These are phyloP conservation scores for Rissa tridactyla DNA, from an alignment of 2,113 vertebrate species.

Conservation along the genomic window DNA sequence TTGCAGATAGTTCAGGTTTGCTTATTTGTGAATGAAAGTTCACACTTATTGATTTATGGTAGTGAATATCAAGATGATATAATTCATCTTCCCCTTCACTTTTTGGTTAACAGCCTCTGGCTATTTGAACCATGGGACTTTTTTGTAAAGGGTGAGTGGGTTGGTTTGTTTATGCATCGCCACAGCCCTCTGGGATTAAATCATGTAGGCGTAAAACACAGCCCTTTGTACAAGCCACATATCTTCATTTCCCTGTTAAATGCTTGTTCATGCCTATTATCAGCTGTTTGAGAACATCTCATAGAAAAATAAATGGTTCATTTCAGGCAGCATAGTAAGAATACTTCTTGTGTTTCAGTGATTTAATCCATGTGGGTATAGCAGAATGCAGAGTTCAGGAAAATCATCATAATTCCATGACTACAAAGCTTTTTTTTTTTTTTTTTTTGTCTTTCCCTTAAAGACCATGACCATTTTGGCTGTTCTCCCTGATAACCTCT, in stretches of 20 bases:
- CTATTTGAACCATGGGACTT: background rate
- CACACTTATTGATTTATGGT: background rate
- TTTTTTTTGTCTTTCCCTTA: background rate
- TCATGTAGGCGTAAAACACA: background rate
- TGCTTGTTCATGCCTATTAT: background rate
- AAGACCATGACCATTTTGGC: background rate
- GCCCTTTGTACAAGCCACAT: background rate
- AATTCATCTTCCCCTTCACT: background rate
- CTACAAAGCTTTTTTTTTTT: background rate
- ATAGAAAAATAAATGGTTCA: background rate
- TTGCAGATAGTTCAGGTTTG: background rate
- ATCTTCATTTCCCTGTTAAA: background rate
- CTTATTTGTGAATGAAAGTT: background rate
- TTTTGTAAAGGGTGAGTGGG: background rate
- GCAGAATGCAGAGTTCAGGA: background rate
- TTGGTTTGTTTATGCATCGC: background rate
- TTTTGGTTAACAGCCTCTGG: background rate
- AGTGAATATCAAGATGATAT: background rate
- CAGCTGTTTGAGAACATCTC: background rate
- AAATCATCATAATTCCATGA: background rate
- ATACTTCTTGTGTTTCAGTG: background rate
- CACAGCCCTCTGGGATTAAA: background rate
- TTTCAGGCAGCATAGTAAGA: background rate
- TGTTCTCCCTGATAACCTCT: background rate
- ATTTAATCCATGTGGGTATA: background rate